A percentile compares a stretch with the other conserved stretches of the same genome.
phyloP scores from a whole-genome alignment of 2,888 invertebrate species.

The Rosalia funebris region DNA sequence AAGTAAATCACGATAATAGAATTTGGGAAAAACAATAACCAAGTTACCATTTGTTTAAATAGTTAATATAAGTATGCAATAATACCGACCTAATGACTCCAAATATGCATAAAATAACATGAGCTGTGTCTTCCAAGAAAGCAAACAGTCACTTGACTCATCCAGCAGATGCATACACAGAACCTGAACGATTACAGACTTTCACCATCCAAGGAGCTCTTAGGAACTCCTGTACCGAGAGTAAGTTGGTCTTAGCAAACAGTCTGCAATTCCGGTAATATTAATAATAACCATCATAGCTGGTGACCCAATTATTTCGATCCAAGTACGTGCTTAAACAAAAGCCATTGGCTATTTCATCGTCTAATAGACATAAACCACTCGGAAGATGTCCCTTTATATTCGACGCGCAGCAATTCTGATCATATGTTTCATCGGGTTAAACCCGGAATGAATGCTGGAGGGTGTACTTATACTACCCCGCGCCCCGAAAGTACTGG shows the following conservation, averaged over 20 bases:
- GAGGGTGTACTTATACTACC: constrained; percentile 41
- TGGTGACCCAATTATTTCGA: constrained; percentile 14
- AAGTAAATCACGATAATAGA: too few species aligned
- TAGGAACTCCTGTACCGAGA: neutral
- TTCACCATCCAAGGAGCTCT: too few species aligned
- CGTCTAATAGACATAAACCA: constrained; percentile 27
- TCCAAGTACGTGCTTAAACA: constrained; percentile 16
- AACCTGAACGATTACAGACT: too few species aligned
- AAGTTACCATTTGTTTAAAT: too few species aligned
- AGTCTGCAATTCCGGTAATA: neutral
- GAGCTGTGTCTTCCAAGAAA: too few species aligned
- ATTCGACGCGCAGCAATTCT: constrained; percentile 42
- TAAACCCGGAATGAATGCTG: constrained; percentile 38
- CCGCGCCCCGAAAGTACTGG: constrained; percentile 47
- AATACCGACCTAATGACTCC: too few species aligned
- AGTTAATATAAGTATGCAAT: too few species aligned
- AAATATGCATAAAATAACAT: too few species aligned
- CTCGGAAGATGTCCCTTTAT: constrained; percentile 32
- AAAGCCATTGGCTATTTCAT: constrained; percentile 29
- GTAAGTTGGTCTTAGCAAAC: constrained; percentile 6
- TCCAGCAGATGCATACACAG: too few species aligned
- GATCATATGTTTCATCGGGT: constrained; percentile 44
- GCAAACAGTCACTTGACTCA: too few species aligned
- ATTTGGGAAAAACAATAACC: too few species aligned
- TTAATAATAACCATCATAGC: constrained; percentile 6